Base-by-base conservation (phyloP, 2,113 vertebrate species). In the Atractosteus spatula region DNA sequence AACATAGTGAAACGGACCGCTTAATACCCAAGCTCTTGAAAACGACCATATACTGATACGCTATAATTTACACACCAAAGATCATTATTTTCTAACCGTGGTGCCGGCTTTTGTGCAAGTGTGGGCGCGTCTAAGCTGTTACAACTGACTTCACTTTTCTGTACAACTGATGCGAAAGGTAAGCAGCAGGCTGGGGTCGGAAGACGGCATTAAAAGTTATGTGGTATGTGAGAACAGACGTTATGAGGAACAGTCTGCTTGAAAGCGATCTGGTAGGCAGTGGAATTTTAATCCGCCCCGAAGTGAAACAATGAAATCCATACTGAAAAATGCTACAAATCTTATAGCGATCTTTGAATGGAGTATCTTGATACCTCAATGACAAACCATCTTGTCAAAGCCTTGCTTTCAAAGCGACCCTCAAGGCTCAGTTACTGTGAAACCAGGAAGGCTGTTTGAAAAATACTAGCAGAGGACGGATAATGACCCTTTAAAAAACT, bases 231-330 rank as follows among this genome's bases (percentile, higher is more conserved):
- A 12, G 64, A 45, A 11, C n/a, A 14, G 3, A 47, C 12, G n/a
- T 6, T 7, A 13, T 45, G 42, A 66, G n/a, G 13, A n/a, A 11
- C 7, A 62, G 41, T 62, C 5, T 68, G 6, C 41, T 41, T 43
- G 29, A 59, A 61, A 13, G n/a, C 8, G 42, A 59, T 57, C 41
- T 61, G 55, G 41, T 29, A 59, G 59, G 7, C 42, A 44, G 11
- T 14, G 69, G 17, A 59, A 70, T 61, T 42, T 61, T 61, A 70
- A 61, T 61, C 69, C 54, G 57, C 41, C 69, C 55, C 13, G 41
- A 61, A 14, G 41, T 70, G 55, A 41, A 61, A 17, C n/a, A 61
- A 70, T 70, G 55, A 70, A 61, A 59, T 29, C 12, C 11, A 70
- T 42, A 41, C 57, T 59, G 55, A 70, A 43, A 70, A 29, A 70